Evolutionary conservation across 2,888 invertebrate species (phyloP).

Genomic region (Plebejus anna): DNA sequence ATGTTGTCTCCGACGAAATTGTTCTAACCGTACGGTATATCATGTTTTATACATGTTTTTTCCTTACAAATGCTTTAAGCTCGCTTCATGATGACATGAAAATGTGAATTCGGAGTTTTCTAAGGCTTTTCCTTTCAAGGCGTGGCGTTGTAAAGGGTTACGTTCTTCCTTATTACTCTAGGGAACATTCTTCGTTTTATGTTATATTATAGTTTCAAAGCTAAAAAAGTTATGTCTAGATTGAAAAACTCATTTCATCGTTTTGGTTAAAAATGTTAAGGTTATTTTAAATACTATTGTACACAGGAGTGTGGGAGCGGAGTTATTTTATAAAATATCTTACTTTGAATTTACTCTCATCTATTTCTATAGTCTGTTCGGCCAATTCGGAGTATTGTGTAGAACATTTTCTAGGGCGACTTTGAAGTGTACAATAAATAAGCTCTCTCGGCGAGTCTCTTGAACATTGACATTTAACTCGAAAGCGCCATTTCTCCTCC

Average conservation of each 20-base stretch:
- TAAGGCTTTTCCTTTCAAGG: slow-evolving; percentile 8
- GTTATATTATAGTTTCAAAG: neutral
- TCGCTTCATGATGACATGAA: slow-evolving; percentile 20
- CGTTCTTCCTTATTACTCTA: neutral
- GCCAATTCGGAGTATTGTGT: neutral
- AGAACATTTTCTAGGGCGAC: neutral
- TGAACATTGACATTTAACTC: neutral
- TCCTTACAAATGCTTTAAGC: slow-evolving; percentile 20
- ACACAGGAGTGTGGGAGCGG: no score
- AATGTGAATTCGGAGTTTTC: slow-evolving; percentile 20
- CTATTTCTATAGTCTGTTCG: neutral
- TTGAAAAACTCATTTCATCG: neutral
- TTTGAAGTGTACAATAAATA: neutral
- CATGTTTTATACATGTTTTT: slow-evolving; percentile 32
- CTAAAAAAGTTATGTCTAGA: neutral
- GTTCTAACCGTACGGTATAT: slow-evolving; percentile 32
- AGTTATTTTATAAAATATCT: neutral
- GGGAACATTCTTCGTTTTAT: neutral
- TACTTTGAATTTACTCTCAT: neutral
- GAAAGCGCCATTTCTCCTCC: neutral
- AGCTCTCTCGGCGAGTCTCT: neutral
- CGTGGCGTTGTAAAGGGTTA: neutral
- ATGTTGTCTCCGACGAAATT: slow-evolving; percentile 34
- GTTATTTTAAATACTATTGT: no score
- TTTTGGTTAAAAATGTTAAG: neutral